These are phyloP conservation scores for Felis catus DNA, from an alignment of 2,113 vertebrate species.

Conservation along the genomic window F.catus_Fca126_mat1.0 CM031422.1:9974501-9975000, in stretches of 20 bases:
- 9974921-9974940: neutral
- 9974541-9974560: neutral
- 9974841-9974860: neutral
- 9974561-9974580: neutral
- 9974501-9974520: neutral
- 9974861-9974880: rapidly evolving
- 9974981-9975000: rapidly evolving
- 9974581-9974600: neutral
- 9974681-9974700: neutral
- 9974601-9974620: neutral
- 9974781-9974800: neutral
- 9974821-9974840: neutral
- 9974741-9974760: neutral
- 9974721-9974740: neutral
- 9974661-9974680: neutral
- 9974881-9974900: neutral
- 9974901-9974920: neutral
- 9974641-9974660: neutral
- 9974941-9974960: neutral
- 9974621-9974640: neutral
- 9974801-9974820: neutral
- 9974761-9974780: neutral
- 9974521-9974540: too few relatives aligned
- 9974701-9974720: neutral
- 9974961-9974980: neutral